A percentile compares a stretch with the other conserved stretches of the same genome.
Evolutionary conservation across 1,140 invertebrate species (phyloP).

Genomic region (Drosophila yakuba): DNA sequence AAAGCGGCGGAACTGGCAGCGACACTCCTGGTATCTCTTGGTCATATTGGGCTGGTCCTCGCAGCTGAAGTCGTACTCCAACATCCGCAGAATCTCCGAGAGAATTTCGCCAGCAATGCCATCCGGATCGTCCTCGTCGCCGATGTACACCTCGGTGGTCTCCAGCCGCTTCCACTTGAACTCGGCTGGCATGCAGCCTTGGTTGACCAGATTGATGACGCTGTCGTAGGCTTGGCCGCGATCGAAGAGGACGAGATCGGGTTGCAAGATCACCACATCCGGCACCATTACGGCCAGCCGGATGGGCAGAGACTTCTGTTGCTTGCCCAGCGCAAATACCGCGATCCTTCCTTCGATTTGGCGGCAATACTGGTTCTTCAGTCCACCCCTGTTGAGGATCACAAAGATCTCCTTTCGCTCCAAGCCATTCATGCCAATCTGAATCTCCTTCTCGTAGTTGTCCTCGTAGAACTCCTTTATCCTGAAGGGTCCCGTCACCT

Average conservation of each 20-base stretch:
- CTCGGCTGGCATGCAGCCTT: slow-evolving; percentile 48
- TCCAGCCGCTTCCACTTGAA: slow-evolving; percentile 69
- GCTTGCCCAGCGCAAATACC: slow-evolving; percentile 26
- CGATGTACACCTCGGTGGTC: slow-evolving; percentile 43
- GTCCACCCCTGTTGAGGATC: slow-evolving; percentile 33
- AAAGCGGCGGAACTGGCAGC: slow-evolving; percentile 38
- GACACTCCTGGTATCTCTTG: slow-evolving; percentile 62
- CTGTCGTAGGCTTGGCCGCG: slow-evolving; percentile 25
- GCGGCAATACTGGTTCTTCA: slow-evolving; percentile 44
- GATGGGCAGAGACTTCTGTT: slow-evolving; percentile 39
- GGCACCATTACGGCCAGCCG: slow-evolving; percentile 44
- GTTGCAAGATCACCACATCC: slow-evolving; percentile 51
- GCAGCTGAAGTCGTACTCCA: slow-evolving; percentile 67
- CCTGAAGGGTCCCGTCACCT: slow-evolving; percentile 61
- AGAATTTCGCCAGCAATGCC: slow-evolving; percentile 57
- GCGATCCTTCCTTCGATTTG: slow-evolving; percentile 57
- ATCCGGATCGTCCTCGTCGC: slow-evolving; percentile 46
- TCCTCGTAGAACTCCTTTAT: slow-evolving; percentile 71
- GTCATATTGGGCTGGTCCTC: slow-evolving; percentile 66
- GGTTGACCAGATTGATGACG: slow-evolving; percentile 48
- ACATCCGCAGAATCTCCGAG: slow-evolving; percentile 61
- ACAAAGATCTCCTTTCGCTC: slow-evolving; percentile 69
- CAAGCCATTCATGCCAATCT: slow-evolving; percentile 4
- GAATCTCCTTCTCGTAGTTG: slow-evolving; percentile 43
- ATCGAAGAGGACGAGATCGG: slow-evolving; percentile 66